phyloP scores from a whole-genome alignment of 1,140 invertebrate species.

The Neuroterus valhalla region DNA sequence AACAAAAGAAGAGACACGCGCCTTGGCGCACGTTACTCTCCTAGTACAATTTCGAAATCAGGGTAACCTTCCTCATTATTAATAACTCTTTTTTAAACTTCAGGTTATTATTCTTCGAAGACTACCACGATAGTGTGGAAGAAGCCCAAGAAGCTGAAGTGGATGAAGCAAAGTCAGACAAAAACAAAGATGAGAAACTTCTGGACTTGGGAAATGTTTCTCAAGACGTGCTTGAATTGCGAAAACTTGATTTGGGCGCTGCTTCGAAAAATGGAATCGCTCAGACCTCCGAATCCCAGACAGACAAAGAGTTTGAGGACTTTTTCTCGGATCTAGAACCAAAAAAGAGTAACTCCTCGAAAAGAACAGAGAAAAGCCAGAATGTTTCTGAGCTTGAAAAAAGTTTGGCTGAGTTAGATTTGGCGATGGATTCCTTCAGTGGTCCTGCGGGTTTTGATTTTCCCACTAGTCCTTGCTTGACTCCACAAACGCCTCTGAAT shows the following conservation, averaged over 20 bases:
- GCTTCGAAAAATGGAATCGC: slow-evolving; percentile 43
- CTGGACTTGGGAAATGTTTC: slow-evolving; percentile 60
- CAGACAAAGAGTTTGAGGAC: slow-evolving; percentile 58
- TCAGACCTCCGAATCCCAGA: slow-evolving; percentile 37
- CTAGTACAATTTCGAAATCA: slow-evolving; percentile 10
- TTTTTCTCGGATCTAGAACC: slow-evolving; percentile 58
- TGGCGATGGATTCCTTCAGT: slow-evolving; percentile 61
- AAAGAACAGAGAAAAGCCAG: slow-evolving; percentile 28
- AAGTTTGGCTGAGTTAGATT: slow-evolving; percentile 55
- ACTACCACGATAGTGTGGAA: slow-evolving; percentile 74
- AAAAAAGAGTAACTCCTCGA: slow-evolving; percentile 41
- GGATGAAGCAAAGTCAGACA: slow-evolving; percentile 46
- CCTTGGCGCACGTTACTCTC: too few species aligned
- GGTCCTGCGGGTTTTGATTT: slow-evolving; percentile 52
- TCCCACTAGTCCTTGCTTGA: slow-evolving; percentile 47
- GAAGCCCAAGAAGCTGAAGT: slow-evolving; percentile 65
- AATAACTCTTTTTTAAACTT: slow-evolving; percentile 39
- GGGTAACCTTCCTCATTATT: not conserved
- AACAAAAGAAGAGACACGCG: too few species aligned
- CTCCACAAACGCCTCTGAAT: slow-evolving; percentile 46
- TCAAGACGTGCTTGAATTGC: slow-evolving; percentile 45
- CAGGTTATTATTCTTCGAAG: slow-evolving; percentile 76
- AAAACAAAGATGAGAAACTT: slow-evolving; percentile 60
- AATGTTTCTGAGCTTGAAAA: slow-evolving; percentile 51
- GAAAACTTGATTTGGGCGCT: slow-evolving; percentile 42